Percentiles rank a stretch among this genome's conserved stretches.
Conservation (phyloP, 2,797 vertebrate genomes). For the Danio jaintianensis region DNA sequence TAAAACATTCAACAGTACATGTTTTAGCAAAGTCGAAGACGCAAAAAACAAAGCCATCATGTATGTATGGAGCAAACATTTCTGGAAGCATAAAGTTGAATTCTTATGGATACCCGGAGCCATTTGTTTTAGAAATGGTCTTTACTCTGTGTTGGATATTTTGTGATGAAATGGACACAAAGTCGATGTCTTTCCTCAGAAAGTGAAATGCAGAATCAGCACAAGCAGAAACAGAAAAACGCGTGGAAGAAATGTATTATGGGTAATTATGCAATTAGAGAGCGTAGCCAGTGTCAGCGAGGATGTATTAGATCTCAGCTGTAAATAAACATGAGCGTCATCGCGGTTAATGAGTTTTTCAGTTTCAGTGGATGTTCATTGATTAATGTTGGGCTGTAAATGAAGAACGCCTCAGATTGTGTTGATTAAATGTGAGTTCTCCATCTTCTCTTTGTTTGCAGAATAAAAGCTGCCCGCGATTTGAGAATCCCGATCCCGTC, state of each 20-base stretch:
- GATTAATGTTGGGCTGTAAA: background rate
- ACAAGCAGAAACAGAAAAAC: background rate
- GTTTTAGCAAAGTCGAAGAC: too few relatives aligned
- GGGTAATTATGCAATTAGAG: slow-evolving; percentile 31
- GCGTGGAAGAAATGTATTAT: slow-evolving; percentile 18
- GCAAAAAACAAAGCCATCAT: background rate
- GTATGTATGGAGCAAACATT: slow-evolving; percentile 1
- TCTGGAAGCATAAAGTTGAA: background rate
- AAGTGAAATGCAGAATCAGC: slow-evolving; percentile 32
- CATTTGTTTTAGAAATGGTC: slow-evolving; percentile 5
- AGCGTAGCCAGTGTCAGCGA: slow-evolving; percentile 18
- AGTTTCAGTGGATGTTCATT: slow-evolving; percentile 19
- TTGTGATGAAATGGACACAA: slow-evolving; percentile 31
- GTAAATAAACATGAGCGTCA: slow-evolving; percentile 51
- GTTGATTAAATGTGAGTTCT: background rate
- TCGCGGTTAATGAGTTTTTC: slow-evolving; percentile 64
- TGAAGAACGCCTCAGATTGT: background rate
- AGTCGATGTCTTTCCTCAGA: slow-evolving; percentile 5
- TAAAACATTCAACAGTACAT: too few relatives aligned
- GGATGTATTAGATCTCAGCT: slow-evolving; percentile 16
- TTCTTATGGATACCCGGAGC: slow-evolving; percentile 1
- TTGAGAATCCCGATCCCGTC: slow-evolving; percentile 79
- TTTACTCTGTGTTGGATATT: background rate
- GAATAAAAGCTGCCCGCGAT: slow-evolving; percentile 78
- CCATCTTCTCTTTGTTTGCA: slow-evolving; percentile 58